Conservation (phyloP, 2,113 vertebrate genomes). For the Nannospalax galili region DNA sequence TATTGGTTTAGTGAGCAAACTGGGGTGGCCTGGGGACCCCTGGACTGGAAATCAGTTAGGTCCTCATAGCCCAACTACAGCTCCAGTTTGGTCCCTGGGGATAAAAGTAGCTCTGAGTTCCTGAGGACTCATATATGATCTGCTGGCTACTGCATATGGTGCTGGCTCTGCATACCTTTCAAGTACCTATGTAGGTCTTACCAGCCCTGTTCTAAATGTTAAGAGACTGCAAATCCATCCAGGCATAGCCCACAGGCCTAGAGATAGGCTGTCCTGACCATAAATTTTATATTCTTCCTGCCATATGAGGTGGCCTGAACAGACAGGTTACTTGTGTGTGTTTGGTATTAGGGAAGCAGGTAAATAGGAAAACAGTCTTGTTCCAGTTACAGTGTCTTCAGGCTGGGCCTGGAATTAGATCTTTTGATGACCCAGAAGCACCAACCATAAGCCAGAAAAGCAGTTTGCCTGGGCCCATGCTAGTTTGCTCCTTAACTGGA, state of each 20-base stretch:
- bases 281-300: background rate
- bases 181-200: background rate
- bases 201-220: background rate
- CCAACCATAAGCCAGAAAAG: background rate
- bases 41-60: background rate
- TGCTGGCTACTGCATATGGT: background rate
- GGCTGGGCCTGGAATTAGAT: background rate
- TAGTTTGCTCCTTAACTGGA: background rate
- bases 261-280: background rate
- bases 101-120: background rate
- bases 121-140: fast-evolving
- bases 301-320: fast-evolving
- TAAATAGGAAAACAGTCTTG: background rate
- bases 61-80: background rate
- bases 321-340: background rate
- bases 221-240: background rate
- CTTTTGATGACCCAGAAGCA: background rate
- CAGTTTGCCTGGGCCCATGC: background rate
- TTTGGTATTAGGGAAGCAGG: background rate
- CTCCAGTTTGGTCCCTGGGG: background rate
- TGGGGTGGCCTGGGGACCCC: background rate
- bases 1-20: background rate
- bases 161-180: background rate
- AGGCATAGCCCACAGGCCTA: background rate
- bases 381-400: background rate